Evolutionary conservation across 1,140 invertebrate genomes (phyloP).

Genomic region (Apis dorsata): DNA sequence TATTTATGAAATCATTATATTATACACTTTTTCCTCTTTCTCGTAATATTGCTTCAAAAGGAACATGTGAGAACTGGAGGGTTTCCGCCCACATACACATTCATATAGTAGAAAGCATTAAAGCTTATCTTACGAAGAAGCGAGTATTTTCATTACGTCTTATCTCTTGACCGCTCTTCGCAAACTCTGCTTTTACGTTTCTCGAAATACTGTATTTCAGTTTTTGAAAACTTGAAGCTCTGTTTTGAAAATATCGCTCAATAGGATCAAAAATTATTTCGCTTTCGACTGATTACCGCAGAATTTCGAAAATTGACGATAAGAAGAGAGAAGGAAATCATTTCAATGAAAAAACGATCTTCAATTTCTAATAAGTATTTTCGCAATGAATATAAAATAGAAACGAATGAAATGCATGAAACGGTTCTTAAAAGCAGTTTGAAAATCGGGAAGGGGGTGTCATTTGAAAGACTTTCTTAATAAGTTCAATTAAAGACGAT

Average conservation of each 20-base stretch:
- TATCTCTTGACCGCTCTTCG: not conserved
- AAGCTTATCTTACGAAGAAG: constrained; percentile 3
- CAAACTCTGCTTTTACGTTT: not conserved
- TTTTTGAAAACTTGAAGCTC: constrained; percentile 31
- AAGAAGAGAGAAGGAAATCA: not conserved
- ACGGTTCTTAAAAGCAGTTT: not conserved
- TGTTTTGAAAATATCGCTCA: not conserved
- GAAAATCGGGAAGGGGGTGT: not conserved
- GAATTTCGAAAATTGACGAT: constrained; percentile 13
- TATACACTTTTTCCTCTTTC: not conserved
- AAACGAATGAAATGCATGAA: not conserved
- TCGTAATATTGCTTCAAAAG: not conserved
- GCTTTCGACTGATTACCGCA: not conserved
- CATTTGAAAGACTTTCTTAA: constrained; percentile 30
- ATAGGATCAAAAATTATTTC: not conserved
- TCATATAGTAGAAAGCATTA: not conserved
- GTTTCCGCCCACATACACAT: not conserved
- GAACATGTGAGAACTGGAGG: not conserved
- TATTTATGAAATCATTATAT: not conserved
- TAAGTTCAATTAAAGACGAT: constrained; percentile 39
- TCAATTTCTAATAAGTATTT: constrained; percentile 37
- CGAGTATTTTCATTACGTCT: constrained; percentile 10
- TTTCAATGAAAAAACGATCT: constrained; percentile 18
- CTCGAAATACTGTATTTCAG: not conserved
- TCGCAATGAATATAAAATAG: constrained; percentile 26